Base-by-base conservation (phyloP, 1,140 invertebrate species). In the Bombus pyrosoma region DNA sequence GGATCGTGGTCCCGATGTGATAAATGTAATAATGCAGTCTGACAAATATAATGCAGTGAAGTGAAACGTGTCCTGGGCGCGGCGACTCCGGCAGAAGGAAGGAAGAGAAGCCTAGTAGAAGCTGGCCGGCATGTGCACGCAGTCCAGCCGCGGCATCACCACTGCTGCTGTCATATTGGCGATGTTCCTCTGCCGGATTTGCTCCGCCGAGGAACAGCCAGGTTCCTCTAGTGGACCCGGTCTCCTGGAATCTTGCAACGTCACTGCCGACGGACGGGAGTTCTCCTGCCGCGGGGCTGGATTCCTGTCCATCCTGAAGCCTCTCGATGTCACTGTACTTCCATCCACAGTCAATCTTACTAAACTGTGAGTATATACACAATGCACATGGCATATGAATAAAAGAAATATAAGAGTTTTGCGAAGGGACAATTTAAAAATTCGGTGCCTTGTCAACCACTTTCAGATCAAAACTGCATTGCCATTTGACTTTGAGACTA, bases 251-350 rank as follows among this genome's bases (percentile, higher is more conserved):
- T 66, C 83, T 37, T 94, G 93, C 81, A 93, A 92, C 84, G 81
- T 93, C 79, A 89, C 86, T 13, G 84, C 86, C 78, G 91, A 94
- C 62, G 92, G 91, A 34, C 90, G 90, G 77, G 93, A 94, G 80
- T 86, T 92, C 28, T 64, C 92, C 28, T 94, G 93, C 62, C 92
- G 93, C 47, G 87, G 89, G 37, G 90, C 90, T 75, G 89, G 90
- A 34, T 90, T 94, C 39, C 78, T 86, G 34, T 90, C 92, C 80
- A 83, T 93, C 76, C 80, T 87, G 43, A 83, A 87, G 64, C 85
- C 91, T 22, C 79, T 90, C 57, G 71, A 88, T 10, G 79, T 78
- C 86, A 73, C 80, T 71, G 76, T 84, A n/a, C 86, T 90, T 47
- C 88, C 77, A 28, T 68, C 90, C 43, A 37, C 83, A 39, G 81